Evolutionary conservation across 2,113 vertebrate species (phyloP), one percentile per base, ranked within the genome.

Genomic region (Mus musculus): DNA sequence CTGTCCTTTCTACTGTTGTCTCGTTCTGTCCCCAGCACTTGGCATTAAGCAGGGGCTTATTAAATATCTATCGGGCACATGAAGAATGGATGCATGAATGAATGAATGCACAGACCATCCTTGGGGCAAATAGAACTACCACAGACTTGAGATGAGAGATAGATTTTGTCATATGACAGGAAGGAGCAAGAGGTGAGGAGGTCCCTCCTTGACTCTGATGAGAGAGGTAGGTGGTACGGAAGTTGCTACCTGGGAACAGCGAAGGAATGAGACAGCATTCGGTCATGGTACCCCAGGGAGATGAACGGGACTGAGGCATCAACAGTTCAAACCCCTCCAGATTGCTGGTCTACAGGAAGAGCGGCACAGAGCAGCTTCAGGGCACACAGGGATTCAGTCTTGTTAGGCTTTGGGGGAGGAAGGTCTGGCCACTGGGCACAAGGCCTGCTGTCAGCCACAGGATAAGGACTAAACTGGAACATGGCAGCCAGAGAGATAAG

Each of bases 231-330:
- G 72, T 17, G 3, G 82, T 71, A 22, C 17, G 7, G 12, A 39
- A 67, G 26, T 54, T 16, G 24, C 30, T 22, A 13, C 22, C 52
- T 10, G 22, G 54, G n/a, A 65, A 39, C 3, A 12, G 69, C 11
- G 5, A 30, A 17, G 61, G 19, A 69, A 13, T n/a, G 10, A 71
- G 6, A 75, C 1, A 54, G 36, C 71, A 19, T 39, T 3, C 5
- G 7, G 33, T 16, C 72, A 10, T 71, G 46, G n/a, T 3, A 26
- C 22, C 42, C 2, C 0, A 1, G 13, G n/a, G 20, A 3, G 7
- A 36, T 7, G 4, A 4, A 1, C 0, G 3, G 80, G 22, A 59
- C 63, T 0, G 33, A 14, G 5, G 19, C 28, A 24, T 42, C 28
- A 28, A 12, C 3, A 56, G 46, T 56, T 5, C 7, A 69, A 85